These are phyloP conservation scores for Bombylius major DNA, from an alignment of 2,888 invertebrate genomes.

Conservation along the genomic window DNA sequence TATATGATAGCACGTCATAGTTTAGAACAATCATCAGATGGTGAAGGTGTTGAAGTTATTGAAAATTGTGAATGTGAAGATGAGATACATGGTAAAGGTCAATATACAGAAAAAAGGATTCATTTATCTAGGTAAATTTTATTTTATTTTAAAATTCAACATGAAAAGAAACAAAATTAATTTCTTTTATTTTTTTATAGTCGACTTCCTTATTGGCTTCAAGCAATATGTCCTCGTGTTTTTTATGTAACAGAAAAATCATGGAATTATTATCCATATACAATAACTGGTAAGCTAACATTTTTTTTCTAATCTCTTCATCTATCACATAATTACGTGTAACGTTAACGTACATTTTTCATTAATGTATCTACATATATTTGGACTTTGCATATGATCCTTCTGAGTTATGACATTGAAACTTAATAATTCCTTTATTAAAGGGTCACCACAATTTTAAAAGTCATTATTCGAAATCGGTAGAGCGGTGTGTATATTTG, in stretches of 20 bases:
- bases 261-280: conserved; percentile 90
- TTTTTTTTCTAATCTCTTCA: conserved; percentile 3
- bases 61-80: conserved; percentile 71
- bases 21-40: conserved; percentile 76
- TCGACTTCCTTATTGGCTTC: conserved; percentile 81
- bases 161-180: background rate
- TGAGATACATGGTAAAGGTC: conserved; percentile 67
- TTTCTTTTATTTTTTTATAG: conserved; percentile 40
- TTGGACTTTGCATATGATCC: background rate
- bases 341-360: too few species aligned
- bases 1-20: conserved; percentile 94
- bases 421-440: too few species aligned
- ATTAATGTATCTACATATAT: too few species aligned
- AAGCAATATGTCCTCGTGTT: conserved; percentile 74
- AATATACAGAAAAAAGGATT: conserved; percentile 81
- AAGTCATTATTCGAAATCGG: too few species aligned
- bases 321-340: too few species aligned
- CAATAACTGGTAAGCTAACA: conserved; percentile 55
- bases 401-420: background rate
- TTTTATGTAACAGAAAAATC: conserved; percentile 90
- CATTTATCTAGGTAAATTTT: conserved; percentile 64
- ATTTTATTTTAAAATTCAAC: background rate
- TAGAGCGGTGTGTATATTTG: too few species aligned
- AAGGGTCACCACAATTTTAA: too few species aligned
- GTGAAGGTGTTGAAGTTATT: conserved; percentile 85